Evolutionary conservation across 2,888 invertebrate genomes (phyloP), one percentile per base, ranked within the genome.

Genomic region (Papilio elwesi): DNA sequence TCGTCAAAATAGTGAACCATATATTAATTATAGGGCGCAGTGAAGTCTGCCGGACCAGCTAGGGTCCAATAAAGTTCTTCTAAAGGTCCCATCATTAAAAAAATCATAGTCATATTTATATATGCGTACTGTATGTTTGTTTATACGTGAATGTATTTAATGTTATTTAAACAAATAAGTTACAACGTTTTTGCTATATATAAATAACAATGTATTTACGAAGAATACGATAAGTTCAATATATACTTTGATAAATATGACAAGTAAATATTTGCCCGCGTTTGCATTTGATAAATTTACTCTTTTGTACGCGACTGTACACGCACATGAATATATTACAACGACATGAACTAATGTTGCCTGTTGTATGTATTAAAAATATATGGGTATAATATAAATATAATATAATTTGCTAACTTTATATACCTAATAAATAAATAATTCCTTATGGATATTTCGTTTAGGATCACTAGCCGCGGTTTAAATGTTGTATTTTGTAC

Each of bases 91-190:
- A 43, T 9, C 43, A 26, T 26, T 55, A 0, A 55, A 16, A n/a
- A 2, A 26, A 55, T 55, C 16, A 55, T 55, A 55, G 16, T 26
- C 10, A 26, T 36, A 26, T 55, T 7, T 55, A 3, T 36, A 11
- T 26, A 55, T 36, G 26, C 11, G 26, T 55, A 55, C 6, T 55
- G 12, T 9, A 26, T 26, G 6, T 43, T 57, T 26, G 12, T 16
- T 47, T 62, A 26, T 26, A 12, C 26, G 26, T 48, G 16, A 10
- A 64, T 48, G 8, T 11, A 16, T 43, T 11, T 48, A 49, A 13
- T 9, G 8, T 3, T 51, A 49, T 68, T 68, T 38, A 49, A 36
- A 68, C 15, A 49, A 68, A 68, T 57, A 59, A 49, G 13, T 57
- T 26, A 15, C 38, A 43, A 38, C 11, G 48, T 57, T 57, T 12